Conservation (phyloP, 2,797 vertebrate genomes). For the Tauraco hartlaubi region DNA sequence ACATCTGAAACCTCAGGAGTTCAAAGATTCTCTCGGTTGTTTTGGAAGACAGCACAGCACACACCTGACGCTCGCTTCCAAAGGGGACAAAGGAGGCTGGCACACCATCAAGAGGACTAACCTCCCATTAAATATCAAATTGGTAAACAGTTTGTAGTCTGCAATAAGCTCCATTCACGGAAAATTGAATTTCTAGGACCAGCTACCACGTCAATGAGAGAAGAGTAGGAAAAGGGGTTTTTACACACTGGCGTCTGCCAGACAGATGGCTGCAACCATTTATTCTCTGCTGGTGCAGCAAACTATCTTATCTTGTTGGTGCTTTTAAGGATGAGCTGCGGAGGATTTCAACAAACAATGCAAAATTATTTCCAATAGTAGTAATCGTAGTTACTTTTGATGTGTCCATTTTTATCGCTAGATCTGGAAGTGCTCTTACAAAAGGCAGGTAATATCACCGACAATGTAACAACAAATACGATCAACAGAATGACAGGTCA, state of each 20-base stretch:
- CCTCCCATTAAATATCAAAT: neutral
- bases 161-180: neutral
- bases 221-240: neutral
- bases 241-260: neutral
- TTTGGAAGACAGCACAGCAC: neutral
- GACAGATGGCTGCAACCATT: slow-evolving; percentile 40
- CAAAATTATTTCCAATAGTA: neutral
- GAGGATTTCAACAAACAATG: neutral
- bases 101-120: neutral
- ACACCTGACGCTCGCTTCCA: neutral
- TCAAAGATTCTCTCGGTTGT: neutral
- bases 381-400: neutral
- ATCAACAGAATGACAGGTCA: neutral
- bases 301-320: neutral
- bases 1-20: neutral
- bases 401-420: neutral
- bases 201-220: neutral
- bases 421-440: neutral
- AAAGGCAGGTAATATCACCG: accelerated
- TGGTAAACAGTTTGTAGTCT: neutral
- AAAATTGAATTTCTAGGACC: slow-evolving; percentile 12
- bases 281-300: slow-evolving; percentile 12
- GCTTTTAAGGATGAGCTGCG: neutral
- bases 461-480: accelerated
- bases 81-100: neutral